Conservation (phyloP, 1,140 invertebrate genomes). For the Helicoverpa zea region DNA sequence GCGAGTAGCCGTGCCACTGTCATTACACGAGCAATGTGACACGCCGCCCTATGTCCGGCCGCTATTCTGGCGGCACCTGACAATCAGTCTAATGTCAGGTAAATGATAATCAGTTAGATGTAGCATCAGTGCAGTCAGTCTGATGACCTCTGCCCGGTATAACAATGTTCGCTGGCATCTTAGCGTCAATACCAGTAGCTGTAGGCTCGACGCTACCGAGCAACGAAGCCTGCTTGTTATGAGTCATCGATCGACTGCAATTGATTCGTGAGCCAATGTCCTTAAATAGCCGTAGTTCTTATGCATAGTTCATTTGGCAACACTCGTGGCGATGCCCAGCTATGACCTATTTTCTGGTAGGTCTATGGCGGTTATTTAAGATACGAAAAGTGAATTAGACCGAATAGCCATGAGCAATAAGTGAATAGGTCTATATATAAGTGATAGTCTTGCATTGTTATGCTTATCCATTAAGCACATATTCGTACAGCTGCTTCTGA, state of each 20-base stretch:
- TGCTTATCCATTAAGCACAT: no score
- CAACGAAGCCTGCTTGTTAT: background rate
- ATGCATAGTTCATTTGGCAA: slow-evolving; percentile 3
- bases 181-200: background rate
- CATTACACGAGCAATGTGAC: background rate
- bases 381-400: no score
- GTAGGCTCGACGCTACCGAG: background rate
- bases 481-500: no score
- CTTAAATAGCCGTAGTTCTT: slow-evolving; percentile 20
- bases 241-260: slow-evolving; percentile 12
- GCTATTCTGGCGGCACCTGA: slow-evolving; percentile 12
- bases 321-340: background rate
- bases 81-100: slow-evolving; percentile 21
- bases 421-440: no score
- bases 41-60: slow-evolving; percentile 9
- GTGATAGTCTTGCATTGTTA: no score
- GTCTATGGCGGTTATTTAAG: background rate
- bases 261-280: slow-evolving; percentile 19
- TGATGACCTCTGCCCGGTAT: background rate
- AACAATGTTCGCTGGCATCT: background rate
- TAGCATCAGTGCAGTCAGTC: background rate
- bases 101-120: background rate
- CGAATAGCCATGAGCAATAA: no score
- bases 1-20: background rate
- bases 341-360: background rate